Conservation (phyloP, 2,113 vertebrate species). For the Megalops atlanticus region DNA sequence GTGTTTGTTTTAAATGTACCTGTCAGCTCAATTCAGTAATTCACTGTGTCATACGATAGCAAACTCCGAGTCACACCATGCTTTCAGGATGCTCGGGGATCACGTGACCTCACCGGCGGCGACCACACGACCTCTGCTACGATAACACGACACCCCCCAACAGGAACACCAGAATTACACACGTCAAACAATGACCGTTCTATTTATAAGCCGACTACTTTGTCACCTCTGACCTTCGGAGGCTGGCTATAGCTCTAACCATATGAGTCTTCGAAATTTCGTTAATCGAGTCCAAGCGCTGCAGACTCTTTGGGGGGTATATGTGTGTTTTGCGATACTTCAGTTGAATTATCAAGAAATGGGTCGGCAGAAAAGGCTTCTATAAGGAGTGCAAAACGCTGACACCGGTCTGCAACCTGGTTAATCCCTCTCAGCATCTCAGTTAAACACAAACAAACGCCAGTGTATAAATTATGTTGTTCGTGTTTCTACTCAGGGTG, state of each 20-base stretch:
- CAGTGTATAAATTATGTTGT: too few relatives aligned
- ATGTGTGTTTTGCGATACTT: slow-evolving; percentile 62
- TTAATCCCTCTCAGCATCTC: slow-evolving; percentile 45
- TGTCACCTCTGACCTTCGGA: slow-evolving; percentile 56
- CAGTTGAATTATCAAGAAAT: slow-evolving; percentile 69
- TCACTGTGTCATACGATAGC: slow-evolving; percentile 86
- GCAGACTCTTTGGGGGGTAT: slow-evolving; percentile 37
- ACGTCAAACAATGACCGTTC: slow-evolving; percentile 63
- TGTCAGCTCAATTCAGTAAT: slow-evolving; percentile 78
- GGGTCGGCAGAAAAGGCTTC: slow-evolving; percentile 67
- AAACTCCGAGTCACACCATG: slow-evolving; percentile 74
- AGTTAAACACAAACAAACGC: slow-evolving; percentile 53
- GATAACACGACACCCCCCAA: slow-evolving; percentile 53
- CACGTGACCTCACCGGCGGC: slow-evolving; percentile 66
- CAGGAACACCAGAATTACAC: slow-evolving; percentile 61
- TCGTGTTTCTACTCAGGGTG: too few relatives aligned
- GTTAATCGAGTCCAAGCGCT: slow-evolving; percentile 42
- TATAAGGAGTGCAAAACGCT: slow-evolving; percentile 61
- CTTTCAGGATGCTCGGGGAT: slow-evolving; percentile 65
- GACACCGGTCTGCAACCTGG: slow-evolving; percentile 51
- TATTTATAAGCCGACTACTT: slow-evolving; percentile 64
- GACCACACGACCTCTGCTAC: slow-evolving; percentile 72
- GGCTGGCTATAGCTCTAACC: slow-evolving; percentile 28
- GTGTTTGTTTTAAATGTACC: slow-evolving; percentile 85
- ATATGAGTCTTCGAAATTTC: too few relatives aligned